A percentile compares a stretch with the other conserved stretches of the same genome.
phyloP scores from a whole-genome alignment of 1,140 invertebrate genomes.

The Trigoniulus corallinus region DNA sequence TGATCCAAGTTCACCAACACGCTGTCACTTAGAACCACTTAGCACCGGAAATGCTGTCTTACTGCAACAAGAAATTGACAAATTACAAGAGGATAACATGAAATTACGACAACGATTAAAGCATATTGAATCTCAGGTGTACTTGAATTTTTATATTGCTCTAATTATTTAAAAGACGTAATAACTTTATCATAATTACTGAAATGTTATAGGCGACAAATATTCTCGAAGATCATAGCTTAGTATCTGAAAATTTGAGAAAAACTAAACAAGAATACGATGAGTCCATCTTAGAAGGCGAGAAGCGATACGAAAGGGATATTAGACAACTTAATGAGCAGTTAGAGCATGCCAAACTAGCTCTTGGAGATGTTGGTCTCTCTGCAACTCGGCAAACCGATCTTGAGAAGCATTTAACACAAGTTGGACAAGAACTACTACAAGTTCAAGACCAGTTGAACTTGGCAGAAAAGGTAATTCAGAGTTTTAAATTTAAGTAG shows the following conservation, averaged over 20 bases:
- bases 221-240: constrained; percentile 7
- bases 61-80: constrained; percentile 31
- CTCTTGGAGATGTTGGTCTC: too few relatives aligned
- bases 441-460: constrained; percentile 31
- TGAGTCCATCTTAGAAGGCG: constrained; percentile 14
- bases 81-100: constrained; percentile 29
- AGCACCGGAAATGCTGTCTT: constrained; percentile 27
- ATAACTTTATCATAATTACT: too few relatives aligned
- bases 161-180: too few relatives aligned
- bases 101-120: constrained; percentile 20
- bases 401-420: constrained; percentile 12
- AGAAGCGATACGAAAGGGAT: background rate
- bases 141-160: background rate
- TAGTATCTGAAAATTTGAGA: constrained; percentile 11
- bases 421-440: constrained; percentile 17
- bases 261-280: constrained; percentile 18
- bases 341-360: too few relatives aligned
- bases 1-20: constrained; percentile 20
- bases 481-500: too few relatives aligned
- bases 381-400: background rate
- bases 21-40: constrained; percentile 25
- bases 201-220: constrained; percentile 9
- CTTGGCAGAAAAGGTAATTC: constrained; percentile 30
- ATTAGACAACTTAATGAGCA: background rate
- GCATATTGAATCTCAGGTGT: constrained; percentile 15